phyloP scores from a whole-genome alignment of 2,113 vertebrate species.

The Dipodomys spectabilis region DNA sequence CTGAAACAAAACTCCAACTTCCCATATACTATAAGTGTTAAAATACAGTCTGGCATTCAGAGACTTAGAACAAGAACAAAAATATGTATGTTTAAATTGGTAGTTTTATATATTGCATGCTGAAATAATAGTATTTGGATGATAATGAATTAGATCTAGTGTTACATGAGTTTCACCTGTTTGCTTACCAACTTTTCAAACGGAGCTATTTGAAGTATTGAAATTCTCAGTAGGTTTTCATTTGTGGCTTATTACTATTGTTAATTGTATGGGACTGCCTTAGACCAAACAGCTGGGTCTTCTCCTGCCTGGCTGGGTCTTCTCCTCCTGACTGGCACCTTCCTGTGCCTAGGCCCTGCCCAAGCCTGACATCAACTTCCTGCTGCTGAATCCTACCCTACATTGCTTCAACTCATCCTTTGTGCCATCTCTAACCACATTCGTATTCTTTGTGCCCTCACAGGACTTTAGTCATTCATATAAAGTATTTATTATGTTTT shows the following conservation, averaged over 20 bases:
- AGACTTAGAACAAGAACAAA: neutral
- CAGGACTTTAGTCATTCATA: neutral
- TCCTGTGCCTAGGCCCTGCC: neutral
- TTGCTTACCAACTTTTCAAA: slow-evolving; percentile 10
- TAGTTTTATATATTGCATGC: neutral
- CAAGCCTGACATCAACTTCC: neutral
- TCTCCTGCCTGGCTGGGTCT: neutral
- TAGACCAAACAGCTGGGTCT: neutral
- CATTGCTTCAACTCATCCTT: neutral
- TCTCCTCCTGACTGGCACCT: neutral
- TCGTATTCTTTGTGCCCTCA: neutral
- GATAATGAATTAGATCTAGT: neutral
- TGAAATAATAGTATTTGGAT: neutral
- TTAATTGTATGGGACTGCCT: neutral
- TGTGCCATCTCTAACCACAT: neutral
- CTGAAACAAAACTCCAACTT: neutral
- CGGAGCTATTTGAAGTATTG: neutral
- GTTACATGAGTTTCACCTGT: neutral
- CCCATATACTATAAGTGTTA: too few relatives aligned
- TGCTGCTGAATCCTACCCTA: neutral
- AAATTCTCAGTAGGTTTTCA: neutral
- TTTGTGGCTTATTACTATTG: neutral
- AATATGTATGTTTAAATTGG: neutral
- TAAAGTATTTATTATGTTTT: neutral
- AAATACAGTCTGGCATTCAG: neutral